Evolutionary conservation across 2,113 vertebrate genomes (phyloP), one percentile per base, ranked within the genome.

Genomic region (Dicrurus megarhynchus): DNA sequence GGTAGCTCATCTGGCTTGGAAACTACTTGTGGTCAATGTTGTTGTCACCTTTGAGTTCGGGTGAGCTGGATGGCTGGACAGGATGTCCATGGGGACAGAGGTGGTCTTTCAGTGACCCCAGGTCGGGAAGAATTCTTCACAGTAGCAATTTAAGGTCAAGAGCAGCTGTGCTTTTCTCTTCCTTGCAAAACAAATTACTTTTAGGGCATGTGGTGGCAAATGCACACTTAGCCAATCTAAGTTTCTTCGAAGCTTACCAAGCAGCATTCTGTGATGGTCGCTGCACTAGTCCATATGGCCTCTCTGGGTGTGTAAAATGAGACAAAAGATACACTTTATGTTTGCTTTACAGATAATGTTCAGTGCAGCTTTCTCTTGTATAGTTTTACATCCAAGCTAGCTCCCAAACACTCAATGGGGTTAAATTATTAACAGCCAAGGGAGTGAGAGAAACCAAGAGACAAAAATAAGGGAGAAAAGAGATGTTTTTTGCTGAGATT

Each of bases 391-490:
- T 73, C 23, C 61, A 87, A 73, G 63, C 35, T 18, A 74, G 37
- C 30, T 84, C n/a, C 44, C 57, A 71, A 24, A 50, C 30, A n/a
- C 50, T 79, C 64, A 84, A 0, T 39, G 47, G 73, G 44, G 52
- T 82, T 96, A 70, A 94, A 93, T 94, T 93, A 88, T 96, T 93
- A 80, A 95, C 75, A 82, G 73, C 32, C 68, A 39, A 77, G 44
- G 39, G 41, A 89, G 44, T 42, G 39, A 84, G 68, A 83, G 53
- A 94, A 93, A 91, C 76, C 50, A 89, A 81, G 82, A 89, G 32
- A 15, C 7, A 73, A 75, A 77, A 67, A 52, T 21, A 60, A 81
- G 41, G 52, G n/a, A 76, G 75, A 61, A 83, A 68, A 75, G 32
- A 73, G 39, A 56, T 82, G 50, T 87, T 94, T 93, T 93, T 76